Percentiles rank a stretch among this genome's conserved stretches.
phyloP scores from a whole-genome alignment of 1,140 invertebrate genomes.

The Pseudomyrmex cubaensis region DNA sequence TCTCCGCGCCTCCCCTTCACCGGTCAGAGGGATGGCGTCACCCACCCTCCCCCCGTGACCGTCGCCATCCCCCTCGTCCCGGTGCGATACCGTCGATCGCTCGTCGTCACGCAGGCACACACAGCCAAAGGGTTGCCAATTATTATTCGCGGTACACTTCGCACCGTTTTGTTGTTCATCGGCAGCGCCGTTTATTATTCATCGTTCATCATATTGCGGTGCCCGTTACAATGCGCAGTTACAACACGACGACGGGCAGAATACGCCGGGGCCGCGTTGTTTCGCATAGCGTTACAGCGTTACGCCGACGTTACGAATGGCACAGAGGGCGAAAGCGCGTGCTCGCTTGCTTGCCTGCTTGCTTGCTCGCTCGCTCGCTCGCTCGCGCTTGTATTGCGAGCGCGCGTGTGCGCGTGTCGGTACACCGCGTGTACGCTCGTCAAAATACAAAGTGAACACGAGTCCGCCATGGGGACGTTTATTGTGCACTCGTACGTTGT shows the following conservation, averaged over 20 bases:
- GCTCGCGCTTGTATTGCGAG: not conserved
- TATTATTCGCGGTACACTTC: slow-evolving; percentile 78
- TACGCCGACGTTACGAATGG: slow-evolving; percentile 66
- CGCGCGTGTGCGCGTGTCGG: slow-evolving; percentile 54
- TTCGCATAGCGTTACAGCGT: slow-evolving; percentile 68
- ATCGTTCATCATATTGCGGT: slow-evolving; percentile 79
- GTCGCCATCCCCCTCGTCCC: not conserved
- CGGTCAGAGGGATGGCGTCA: not conserved
- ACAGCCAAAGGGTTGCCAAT: slow-evolving; percentile 70
- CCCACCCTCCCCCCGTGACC: not conserved
- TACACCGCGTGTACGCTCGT: slow-evolving; percentile 67
- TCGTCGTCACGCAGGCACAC: slow-evolving; percentile 55
- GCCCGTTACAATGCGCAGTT: slow-evolving; percentile 70
- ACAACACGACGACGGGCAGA: slow-evolving; percentile 65
- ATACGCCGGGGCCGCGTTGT: slow-evolving; percentile 60
- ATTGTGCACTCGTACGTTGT: slow-evolving; percentile 64
- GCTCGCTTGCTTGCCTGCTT: not conserved
- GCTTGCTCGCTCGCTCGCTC: not conserved
- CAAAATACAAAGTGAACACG: slow-evolving; percentile 73
- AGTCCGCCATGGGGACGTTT: slow-evolving; percentile 70
- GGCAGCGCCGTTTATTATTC: slow-evolving; percentile 80
- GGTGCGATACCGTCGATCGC: slow-evolving; percentile 44
- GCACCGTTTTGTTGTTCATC: slow-evolving; percentile 79
- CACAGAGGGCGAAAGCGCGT: slow-evolving; percentile 44
- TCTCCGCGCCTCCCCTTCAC: not conserved